phyloP scores from a whole-genome alignment of 1,140 invertebrate species.

The Atta cephalotes region DNA sequence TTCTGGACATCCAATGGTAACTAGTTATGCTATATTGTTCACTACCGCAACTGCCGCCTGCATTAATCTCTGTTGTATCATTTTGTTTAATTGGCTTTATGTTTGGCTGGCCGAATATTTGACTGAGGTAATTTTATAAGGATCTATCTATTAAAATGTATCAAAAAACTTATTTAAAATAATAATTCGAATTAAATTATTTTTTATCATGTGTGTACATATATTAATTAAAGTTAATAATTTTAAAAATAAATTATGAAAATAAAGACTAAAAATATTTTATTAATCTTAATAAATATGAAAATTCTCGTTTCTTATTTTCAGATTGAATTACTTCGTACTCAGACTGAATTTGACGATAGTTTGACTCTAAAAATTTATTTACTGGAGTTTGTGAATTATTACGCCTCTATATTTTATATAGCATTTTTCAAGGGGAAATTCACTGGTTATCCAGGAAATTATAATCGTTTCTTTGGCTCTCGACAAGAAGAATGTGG shows the following conservation, averaged over 20 bases:
- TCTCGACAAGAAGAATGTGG: conserved; percentile 95
- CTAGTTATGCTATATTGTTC: conserved; percentile 92
- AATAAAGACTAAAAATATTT: background rate
- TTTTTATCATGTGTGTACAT: background rate
- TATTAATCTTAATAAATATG: background rate
- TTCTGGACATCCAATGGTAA: conserved; percentile 88
- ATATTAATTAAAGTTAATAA: conserved; percentile 4
- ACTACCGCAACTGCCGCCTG: conserved; percentile 94
- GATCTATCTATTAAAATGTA: background rate
- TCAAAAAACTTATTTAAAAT: background rate
- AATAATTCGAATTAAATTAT: conserved; percentile 7
- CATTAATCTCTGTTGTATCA: conserved; percentile 95
- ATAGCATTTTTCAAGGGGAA: conserved; percentile 99
- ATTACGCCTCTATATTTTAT: conserved; percentile 99
- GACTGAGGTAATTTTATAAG: conserved; percentile 90
- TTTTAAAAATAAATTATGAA: background rate
- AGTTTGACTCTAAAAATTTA: conserved; percentile 99
- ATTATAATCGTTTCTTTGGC: conserved; percentile 92
- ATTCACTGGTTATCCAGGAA: conserved; percentile 93
- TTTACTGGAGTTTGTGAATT: conserved; percentile 99
- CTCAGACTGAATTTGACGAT: conserved; percentile 99
- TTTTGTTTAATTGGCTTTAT: conserved; percentile 96
- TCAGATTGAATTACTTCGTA: conserved; percentile 94
- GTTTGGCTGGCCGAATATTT: conserved; percentile 95
- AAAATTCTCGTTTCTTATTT: conserved; percentile 55